Evolutionary conservation across 1,140 invertebrate genomes (phyloP).

Genomic region (Euglossa dilemma): DNA sequence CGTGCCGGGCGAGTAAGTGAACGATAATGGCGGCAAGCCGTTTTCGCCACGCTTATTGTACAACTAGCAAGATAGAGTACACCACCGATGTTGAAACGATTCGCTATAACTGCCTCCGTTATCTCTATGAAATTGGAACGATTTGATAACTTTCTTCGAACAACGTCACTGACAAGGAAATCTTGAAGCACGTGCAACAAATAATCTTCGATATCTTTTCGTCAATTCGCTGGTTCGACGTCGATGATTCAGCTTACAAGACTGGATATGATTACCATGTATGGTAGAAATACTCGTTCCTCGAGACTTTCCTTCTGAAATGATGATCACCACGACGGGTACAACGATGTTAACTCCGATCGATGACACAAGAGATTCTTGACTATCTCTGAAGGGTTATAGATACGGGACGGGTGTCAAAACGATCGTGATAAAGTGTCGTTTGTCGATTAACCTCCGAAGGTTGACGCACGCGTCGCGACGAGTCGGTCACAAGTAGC

Average conservation of each 20-base stretch:
- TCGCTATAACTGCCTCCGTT: not conserved
- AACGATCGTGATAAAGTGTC: not conserved
- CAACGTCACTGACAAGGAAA: not conserved
- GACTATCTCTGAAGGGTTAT: not conserved
- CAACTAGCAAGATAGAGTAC: not conserved
- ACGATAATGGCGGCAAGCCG: not conserved
- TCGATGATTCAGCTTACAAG: not conserved
- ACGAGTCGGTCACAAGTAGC: slow-evolving; percentile 17
- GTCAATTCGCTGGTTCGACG: not conserved
- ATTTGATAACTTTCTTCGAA: not conserved
- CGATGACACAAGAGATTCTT: not conserved
- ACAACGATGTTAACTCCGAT: not conserved
- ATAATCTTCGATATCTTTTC: not conserved
- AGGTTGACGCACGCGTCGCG: slow-evolving; percentile 27
- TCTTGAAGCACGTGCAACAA: not conserved
- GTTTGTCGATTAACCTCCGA: not conserved
- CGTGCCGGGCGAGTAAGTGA: not conserved
- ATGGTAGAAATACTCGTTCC: not conserved
- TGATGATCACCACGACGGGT: not conserved
- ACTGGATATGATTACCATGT: not conserved
- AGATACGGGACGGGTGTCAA: slow-evolving; percentile 2
- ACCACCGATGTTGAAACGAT: not conserved
- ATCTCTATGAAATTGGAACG: not conserved
- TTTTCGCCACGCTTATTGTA: not conserved
- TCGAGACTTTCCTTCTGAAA: not conserved